Base-by-base conservation (phyloP, 2,113 vertebrate species). In the Rhombomys opimus region DNA sequence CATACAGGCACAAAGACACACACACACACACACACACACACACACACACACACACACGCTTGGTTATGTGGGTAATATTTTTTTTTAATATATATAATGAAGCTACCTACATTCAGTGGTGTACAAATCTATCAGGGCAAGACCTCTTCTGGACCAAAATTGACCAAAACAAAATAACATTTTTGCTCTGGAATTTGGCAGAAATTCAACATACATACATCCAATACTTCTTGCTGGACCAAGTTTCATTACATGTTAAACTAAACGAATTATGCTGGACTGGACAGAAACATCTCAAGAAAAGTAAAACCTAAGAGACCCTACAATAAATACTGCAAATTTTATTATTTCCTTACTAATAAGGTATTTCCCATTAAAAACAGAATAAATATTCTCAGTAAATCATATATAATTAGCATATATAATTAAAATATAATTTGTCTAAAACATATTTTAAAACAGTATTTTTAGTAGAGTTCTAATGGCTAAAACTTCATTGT, bases 221-320 rank as follows among this genome's bases (percentile, higher is more conserved):
- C 46, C 59, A 96, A 91, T 52, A 95, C 22, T 61, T 95, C 59
- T 91, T 90, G 54, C 77, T 89, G 25, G 61, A 80, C 25, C 89
- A 95, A 57, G 91, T 95, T 96, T 96, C 61, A 89, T 87, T 84
- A 92, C 78, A 96, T 89, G 57, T 89, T 94, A 97, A 94, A 81
- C 72, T 92, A 88, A 97, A 35, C 52, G 94, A 94, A 93, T 89
- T 81, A 77, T 85, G 57, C 52, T 78, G 30, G 3, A 84, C 4
- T 85, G 65, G 63, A 38, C 61, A 96, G 73, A 96, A 63, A 54
- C n/a, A 90, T 59, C 50, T 90, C 22, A 89, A 94, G 27, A 87
- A 46, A 46, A 46, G 57, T 57, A 14, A 57, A 57, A 15, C 57
- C 57, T 57, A 50, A 54, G 72, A 80, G 72, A 20, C 50, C 68